These are phyloP conservation scores for Ochlodes sylvanus DNA, from an alignment of 2,888 invertebrate species.

Conservation along the genomic window DNA sequence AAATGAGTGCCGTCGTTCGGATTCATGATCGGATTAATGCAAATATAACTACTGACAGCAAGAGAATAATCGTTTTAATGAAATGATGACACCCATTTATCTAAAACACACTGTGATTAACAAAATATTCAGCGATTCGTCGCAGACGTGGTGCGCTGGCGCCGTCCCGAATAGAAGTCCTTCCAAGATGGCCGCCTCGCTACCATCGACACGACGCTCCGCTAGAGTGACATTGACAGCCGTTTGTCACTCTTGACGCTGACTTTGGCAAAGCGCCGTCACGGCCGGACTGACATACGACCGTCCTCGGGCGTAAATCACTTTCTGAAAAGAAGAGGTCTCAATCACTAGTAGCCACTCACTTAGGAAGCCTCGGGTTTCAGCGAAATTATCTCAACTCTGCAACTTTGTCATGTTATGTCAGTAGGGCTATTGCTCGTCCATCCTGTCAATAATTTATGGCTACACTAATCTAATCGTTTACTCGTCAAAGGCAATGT, in stretches of 20 bases:
- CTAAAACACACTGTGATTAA: too few relatives aligned
- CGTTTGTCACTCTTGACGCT: constrained; percentile 6
- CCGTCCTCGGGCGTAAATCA: constrained; percentile 1
- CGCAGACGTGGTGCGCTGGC: neutral
- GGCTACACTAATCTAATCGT: too few relatives aligned
- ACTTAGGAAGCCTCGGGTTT: too few relatives aligned
- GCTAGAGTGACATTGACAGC: neutral
- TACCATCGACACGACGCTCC: neutral
- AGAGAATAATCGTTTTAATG: too few relatives aligned
- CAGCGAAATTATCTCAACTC: too few relatives aligned
- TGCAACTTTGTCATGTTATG: neutral
- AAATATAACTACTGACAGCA: too few relatives aligned
- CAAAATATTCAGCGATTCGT: neutral
- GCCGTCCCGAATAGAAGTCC: neutral
- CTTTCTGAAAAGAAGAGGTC: neutral
- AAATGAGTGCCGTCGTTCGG: too few relatives aligned
- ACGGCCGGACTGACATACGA: constrained; percentile 2
- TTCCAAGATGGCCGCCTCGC: constrained; percentile 3
- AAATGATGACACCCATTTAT: too few relatives aligned
- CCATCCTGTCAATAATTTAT: neutral
- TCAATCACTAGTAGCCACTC: neutral
- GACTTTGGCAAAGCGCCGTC: neutral
- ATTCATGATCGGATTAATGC: too few relatives aligned
- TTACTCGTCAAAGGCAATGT: too few relatives aligned
- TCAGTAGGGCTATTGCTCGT: neutral